Base-by-base conservation (phyloP, 2,888 invertebrate species). In the Carpatolechia fugitivella region DNA sequence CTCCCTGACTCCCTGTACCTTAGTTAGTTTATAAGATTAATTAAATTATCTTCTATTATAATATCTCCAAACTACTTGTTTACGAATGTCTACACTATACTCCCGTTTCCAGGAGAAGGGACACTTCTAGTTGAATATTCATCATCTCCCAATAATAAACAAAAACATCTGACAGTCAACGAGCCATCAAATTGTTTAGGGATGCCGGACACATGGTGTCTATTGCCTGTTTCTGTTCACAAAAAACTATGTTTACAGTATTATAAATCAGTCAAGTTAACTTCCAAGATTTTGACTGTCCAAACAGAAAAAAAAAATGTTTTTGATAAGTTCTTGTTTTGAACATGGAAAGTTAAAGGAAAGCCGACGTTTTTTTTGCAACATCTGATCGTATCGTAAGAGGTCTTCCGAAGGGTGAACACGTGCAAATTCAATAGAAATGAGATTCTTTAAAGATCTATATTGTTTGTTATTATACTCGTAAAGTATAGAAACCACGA, bases 201-300 rank as follows among this genome's bases (percentile, higher is more conserved):
- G 55, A 61, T 55, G 54, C 35, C 54, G 60, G 55, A 52, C 62
- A 57, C 60, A 68, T 60, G 68, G 66, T 61, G 60, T 61, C 63
- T 61, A 56, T 55, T 47, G 51, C 56, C 36, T 24, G 56, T 58
- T 60, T 63, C 57, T 51, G 56, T 54, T 47, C 52, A 56, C 47
- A 49, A 52, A n/a, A 57, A 54, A 52, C 58, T 18, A 41, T 70
- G 63, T 70, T 70, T 69, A 67, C 63, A 62, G 52, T 55, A 56
- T 54, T 58, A 65, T 70, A 57, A 52, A 57, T 55, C 55, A 54
- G 49, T 50, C 52, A 44, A 55, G 49, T 33, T 54, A 38, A 50
- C 50, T 50, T 36, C 50, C 24, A 36, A 38, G 24, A 50, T 36
- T 38, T 14, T 8, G 50, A 29, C 11, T 31, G 35, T 49, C 54